Base-by-base conservation (phyloP, 2,888 invertebrate species). In the Caenorhabditis angaria region DNA sequence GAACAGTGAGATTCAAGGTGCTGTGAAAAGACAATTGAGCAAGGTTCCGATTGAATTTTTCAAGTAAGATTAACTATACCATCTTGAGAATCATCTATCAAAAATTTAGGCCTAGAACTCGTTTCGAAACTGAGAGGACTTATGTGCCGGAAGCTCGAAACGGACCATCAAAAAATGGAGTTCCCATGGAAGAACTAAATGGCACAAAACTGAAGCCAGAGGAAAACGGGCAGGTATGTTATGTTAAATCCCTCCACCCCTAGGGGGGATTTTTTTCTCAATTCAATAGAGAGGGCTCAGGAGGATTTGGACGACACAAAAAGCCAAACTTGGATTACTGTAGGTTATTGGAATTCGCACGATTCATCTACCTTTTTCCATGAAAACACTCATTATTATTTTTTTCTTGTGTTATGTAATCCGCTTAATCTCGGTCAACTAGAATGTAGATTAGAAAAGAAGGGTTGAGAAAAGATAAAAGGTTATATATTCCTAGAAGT, bases 1-100 rank as follows among this genome's bases (percentile, higher is more conserved):
- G 59, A 86, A 85, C 69, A 79, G 79, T 61, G 86, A 86, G 59
- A 88, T 84, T 80, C 89, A 78, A 87, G 78, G 78, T 60, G 86
- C 86, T 14, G 61, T 87, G 10, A 82, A 81, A 56, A 56, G 86
- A 48, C 84, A 85, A 56, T 56, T 86, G 14, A 72, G 80, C 14
- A 86, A 86, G 77, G 76, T 84, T 61, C 84, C 84, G 6, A 75
- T 85, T 48, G 71, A 76, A 35, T 73, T 76, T 55, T 73, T 77
- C 59, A 77, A 77, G 80, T 80, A 55, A 53, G 48, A 22, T 29
- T 24, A n/a, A n/a, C n/a, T 2, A 20, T 29, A 8, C 6, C 8
- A 14, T 18, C n/a, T 48, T 18, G 10, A 5, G 10, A 48, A 18
- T 48, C 12, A 25, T 8, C 5, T 24, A 51, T 8, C n/a, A n/a